phyloP scores from a whole-genome alignment of 1,140 invertebrate species.

The Ephestia elutella region DNA sequence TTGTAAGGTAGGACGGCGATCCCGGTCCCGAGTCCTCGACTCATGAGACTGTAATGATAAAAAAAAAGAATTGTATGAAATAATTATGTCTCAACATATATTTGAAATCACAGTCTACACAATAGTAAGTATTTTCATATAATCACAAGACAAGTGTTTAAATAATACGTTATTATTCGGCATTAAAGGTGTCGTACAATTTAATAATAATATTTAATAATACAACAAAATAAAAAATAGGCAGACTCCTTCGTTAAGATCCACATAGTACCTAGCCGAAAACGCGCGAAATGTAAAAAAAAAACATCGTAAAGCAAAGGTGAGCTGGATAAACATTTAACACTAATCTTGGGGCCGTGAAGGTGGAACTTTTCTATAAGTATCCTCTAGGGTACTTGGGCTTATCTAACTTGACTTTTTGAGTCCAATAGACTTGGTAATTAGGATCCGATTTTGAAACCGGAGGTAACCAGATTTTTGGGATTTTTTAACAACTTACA shows the following conservation, averaged over 20 bases:
- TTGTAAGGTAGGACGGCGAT: too few species aligned
- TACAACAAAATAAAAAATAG: conserved; percentile 31
- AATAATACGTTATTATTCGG: conserved; percentile 16
- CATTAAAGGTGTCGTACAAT: conserved; percentile 3
- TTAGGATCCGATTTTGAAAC: too few species aligned
- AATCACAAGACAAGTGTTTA: conserved; percentile 5
- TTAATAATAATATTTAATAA: conserved; percentile 8
- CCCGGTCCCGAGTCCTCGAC: too few species aligned
- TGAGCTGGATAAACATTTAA: too few species aligned
- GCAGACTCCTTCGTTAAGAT: conserved; percentile 31
- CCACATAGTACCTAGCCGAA: neutral
- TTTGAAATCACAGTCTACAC: conserved; percentile 15
- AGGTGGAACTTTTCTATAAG: too few species aligned
- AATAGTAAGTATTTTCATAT: conserved; percentile 10
- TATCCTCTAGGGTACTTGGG: too few species aligned
- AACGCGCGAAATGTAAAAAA: neutral
- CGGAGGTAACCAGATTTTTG: too few species aligned
- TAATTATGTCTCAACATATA: conserved; percentile 6
- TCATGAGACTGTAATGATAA: neutral
- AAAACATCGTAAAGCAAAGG: neutral
- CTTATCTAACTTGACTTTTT: too few species aligned
- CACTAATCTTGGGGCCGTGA: too few species aligned
- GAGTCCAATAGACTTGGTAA: too few species aligned
- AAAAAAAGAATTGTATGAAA: conserved; percentile 9
- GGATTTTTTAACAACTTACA: too few species aligned